These are phyloP conservation scores for Amblyjoppa proteus DNA, from an alignment of 2,888 invertebrate species.

Conservation along the genomic window DNA sequence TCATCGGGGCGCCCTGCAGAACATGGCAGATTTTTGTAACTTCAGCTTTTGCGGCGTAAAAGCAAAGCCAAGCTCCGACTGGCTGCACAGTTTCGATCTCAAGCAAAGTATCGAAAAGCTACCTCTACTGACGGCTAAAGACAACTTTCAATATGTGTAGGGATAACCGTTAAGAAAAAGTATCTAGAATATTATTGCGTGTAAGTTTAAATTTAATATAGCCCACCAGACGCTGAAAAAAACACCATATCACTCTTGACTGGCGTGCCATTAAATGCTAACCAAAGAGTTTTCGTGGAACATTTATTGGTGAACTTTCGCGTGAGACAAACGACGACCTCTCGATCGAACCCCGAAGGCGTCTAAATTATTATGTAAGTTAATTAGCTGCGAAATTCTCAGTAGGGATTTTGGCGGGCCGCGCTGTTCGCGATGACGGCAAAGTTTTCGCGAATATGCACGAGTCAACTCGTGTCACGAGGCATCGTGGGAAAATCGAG, in stretches of 20 bases:
- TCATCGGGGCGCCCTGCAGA: conserved; percentile 93
- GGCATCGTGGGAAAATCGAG: background rate
- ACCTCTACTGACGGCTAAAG: conserved; percentile 88
- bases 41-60: conserved; percentile 91
- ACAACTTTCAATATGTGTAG: conserved; percentile 91
- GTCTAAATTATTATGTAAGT: conserved; percentile 62
- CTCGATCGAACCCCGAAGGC: conserved; percentile 15
- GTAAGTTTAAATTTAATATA: conserved; percentile 61
- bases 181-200: conserved; percentile 41
- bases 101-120: conserved; percentile 89
- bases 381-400: conserved; percentile 61
- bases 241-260: conserved; percentile 65
- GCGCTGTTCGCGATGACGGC: conserved; percentile 71
- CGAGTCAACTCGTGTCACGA: conserved; percentile 67
- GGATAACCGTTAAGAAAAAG: conserved; percentile 48
- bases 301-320: conserved; percentile 38
- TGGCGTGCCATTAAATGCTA: conserved; percentile 52
- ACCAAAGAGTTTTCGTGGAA: conserved; percentile 63
- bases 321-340: conserved; percentile 29
- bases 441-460: conserved; percentile 72
- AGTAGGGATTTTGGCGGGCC: conserved; percentile 61
- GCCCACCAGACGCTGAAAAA: conserved; percentile 64
- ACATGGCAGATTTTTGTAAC: conserved; percentile 94
- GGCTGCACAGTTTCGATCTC: conserved; percentile 90
- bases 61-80: conserved; percentile 91